These are phyloP conservation scores for Mimas tiliae DNA, from an alignment of 2,888 invertebrate genomes.

Conservation along the genomic window DNA sequence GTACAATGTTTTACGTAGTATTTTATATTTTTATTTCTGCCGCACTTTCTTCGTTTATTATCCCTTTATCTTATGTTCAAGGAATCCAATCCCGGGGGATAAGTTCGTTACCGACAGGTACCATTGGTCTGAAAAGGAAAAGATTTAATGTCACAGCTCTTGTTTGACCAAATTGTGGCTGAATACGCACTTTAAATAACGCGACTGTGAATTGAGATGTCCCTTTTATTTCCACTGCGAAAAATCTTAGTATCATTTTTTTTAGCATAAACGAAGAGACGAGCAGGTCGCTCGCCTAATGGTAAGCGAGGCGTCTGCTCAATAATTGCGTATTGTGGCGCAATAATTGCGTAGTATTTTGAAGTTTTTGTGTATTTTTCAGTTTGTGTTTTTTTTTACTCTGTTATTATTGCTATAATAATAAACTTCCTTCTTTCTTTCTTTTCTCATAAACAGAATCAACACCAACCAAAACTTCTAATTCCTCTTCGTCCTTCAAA, in stretches of 20 bases:
- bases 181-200: slow-evolving; percentile 11
- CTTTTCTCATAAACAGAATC: no score
- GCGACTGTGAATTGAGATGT: neutral
- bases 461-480: no score
- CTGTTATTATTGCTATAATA: no score
- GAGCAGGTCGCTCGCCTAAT: no score
- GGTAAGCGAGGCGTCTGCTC: no score
- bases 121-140: neutral
- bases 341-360: no score
- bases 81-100: slow-evolving; percentile 12
- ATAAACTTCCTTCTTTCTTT: no score
- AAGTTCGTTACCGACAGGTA: slow-evolving; percentile 19
- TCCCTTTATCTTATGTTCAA: slow-evolving; percentile 13
- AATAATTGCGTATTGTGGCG: no score
- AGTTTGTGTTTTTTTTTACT: no score
- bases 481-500: no score
- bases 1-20: slow-evolving; percentile 2
- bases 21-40: neutral
- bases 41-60: slow-evolving; percentile 3
- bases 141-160: slow-evolving; percentile 14
- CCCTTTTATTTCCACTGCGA: neutral
- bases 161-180: slow-evolving; percentile 18
- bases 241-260: neutral
- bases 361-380: no score
- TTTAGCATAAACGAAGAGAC: no score